A percentile compares a stretch with the other conserved stretches of the same genome.
Conservation (phyloP, 2,888 invertebrate species). For the Synergus laeviventris region DNA sequence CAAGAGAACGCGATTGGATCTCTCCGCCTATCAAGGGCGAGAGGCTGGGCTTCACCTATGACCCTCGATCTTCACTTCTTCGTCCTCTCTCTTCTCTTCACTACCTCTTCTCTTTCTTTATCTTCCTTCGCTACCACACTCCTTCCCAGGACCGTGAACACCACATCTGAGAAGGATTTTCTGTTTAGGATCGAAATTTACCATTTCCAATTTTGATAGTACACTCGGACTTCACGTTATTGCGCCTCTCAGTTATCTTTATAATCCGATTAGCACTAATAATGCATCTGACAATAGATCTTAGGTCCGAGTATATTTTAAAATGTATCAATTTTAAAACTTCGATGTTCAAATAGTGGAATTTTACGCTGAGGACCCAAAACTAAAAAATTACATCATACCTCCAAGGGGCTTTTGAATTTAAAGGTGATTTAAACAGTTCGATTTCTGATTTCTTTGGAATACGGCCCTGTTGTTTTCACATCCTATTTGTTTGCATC, state of each 20-base stretch:
- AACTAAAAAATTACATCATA: too few species aligned
- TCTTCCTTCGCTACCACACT: conserved; percentile 49
- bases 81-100: conserved; percentile 54
- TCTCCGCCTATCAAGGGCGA: conserved; percentile 69
- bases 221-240: too few species aligned
- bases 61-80: conserved; percentile 63
- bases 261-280: too few species aligned
- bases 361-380: background rate
- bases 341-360: too few species aligned
- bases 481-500: conserved; percentile 39
- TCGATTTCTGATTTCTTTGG: conserved; percentile 34
- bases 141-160: conserved; percentile 20
- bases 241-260: too few species aligned
- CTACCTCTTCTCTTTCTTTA: conserved; percentile 52
- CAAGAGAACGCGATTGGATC: conserved; percentile 71
- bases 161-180: background rate
- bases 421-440: background rate
- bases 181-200: background rate
- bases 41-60: conserved; percentile 74
- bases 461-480: conserved; percentile 44
- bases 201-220: background rate
- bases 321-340: too few species aligned
- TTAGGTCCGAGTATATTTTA: too few species aligned
- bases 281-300: too few species aligned
- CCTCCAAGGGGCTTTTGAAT: too few species aligned